Percentiles rank a stretch among this genome's conserved stretches.
phyloP scores from a whole-genome alignment of 2,797 vertebrate genomes.

The Cuculus canorus region DNA sequence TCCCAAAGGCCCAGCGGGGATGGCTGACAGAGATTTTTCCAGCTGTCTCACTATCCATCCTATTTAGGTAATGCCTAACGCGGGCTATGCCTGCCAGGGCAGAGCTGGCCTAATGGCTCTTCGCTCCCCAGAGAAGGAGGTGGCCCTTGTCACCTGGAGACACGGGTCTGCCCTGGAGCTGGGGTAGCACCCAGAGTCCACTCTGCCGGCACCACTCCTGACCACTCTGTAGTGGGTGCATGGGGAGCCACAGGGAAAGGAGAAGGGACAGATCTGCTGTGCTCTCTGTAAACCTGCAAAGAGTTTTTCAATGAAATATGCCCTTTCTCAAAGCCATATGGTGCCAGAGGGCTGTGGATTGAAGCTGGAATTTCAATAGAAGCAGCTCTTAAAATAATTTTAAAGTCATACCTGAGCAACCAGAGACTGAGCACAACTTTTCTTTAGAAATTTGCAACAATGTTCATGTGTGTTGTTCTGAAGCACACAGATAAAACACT shows the following conservation, averaged over 20 bases:
- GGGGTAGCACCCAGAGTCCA: not conserved
- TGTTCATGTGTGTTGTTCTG: not conserved
- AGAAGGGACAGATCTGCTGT: not conserved
- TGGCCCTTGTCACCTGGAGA: not conserved
- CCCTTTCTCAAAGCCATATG: not conserved
- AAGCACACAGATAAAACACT: not conserved
- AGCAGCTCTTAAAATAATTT: not conserved
- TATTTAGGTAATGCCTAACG: not conserved
- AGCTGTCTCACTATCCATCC: not conserved
- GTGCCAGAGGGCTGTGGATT: not conserved
- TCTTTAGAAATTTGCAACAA: not conserved
- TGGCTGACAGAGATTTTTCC: not conserved
- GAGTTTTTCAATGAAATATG: not conserved
- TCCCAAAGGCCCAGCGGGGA: not conserved
- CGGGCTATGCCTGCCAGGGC: not conserved
- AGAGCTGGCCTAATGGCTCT: not conserved
- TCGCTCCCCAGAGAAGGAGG: not conserved
- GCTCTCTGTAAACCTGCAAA: not conserved
- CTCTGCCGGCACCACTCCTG: not conserved
- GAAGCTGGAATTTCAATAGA: not conserved
- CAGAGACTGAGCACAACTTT: not conserved
- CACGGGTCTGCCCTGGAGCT: not conserved
- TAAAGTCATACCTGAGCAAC: not conserved
- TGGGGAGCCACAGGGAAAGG: not conserved
- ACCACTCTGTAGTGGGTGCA: not conserved